Evolutionary conservation across 53 echinoderm and acorn worm species (phyloP).

Genomic region (Apostichopus leukothele): DNA sequence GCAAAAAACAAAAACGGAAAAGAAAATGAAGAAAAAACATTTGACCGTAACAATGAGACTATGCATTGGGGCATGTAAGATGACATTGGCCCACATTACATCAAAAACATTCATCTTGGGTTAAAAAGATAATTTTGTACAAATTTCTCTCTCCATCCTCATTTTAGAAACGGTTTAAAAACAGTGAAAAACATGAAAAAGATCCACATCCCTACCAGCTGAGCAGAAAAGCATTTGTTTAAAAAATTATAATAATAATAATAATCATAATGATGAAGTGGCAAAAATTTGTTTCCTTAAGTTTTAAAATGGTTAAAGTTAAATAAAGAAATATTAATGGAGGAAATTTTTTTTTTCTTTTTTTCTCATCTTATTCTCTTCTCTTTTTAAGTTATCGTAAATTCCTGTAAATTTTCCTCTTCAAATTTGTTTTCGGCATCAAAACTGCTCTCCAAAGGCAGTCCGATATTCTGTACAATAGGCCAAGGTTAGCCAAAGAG

Average conservation of each 20-base stretch:
- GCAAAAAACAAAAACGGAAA: constrained; percentile 1
- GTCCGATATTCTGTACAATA: background rate
- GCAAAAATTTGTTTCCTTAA: constrained; percentile 22
- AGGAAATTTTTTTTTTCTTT: background rate
- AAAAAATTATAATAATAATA: background rate
- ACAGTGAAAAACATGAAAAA: constrained; percentile 27
- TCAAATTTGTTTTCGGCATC: background rate
- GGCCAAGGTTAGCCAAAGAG: too few species aligned
- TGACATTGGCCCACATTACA: background rate
- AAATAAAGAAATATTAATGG: constrained; percentile 6
- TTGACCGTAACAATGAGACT: background rate
- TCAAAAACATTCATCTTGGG: constrained; percentile 19
- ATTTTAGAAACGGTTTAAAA: constrained; percentile 40
- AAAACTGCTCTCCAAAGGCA: too few species aligned
- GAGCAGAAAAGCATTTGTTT: constrained; percentile 43
- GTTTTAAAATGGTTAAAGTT: constrained; percentile 20
- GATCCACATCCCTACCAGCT: constrained; percentile 11
- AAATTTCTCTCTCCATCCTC: constrained; percentile 18
- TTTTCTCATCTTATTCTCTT: background rate
- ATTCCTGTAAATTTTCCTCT: background rate
- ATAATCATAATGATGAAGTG: constrained; percentile 36
- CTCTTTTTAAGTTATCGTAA: background rate
- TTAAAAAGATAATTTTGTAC: constrained; percentile 50
- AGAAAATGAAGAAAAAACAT: constrained; percentile 7
- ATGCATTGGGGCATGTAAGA: constrained; percentile 1